These are phyloP conservation scores for Typhlichthys subterraneus DNA, from an alignment of 2,797 vertebrate species.

Conservation along the genomic window DNA sequence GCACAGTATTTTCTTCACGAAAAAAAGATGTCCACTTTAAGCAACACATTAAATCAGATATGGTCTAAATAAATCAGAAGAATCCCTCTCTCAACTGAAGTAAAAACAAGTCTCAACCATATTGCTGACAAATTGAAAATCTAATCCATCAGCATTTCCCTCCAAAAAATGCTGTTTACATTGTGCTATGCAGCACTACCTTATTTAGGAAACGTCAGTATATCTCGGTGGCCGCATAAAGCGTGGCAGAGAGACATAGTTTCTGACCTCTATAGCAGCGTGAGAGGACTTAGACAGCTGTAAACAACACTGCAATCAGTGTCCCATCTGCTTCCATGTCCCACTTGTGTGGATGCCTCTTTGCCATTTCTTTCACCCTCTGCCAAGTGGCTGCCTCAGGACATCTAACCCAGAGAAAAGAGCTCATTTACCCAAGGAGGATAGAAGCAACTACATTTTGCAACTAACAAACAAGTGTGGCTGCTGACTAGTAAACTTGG, in stretches of 20 bases:
- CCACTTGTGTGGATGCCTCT: constrained; percentile 82
- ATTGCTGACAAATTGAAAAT: constrained; percentile 1
- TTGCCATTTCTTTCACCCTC: constrained; percentile 82
- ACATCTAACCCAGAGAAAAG: constrained; percentile 84
- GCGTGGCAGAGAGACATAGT: constrained; percentile 68
- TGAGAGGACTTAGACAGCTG: constrained; percentile 80
- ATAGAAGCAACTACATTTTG: constrained; percentile 75
- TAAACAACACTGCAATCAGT: constrained; percentile 84
- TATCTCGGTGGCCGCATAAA: constrained; percentile 47
- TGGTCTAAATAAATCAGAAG: constrained; percentile 13
- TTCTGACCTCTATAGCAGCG: constrained; percentile 73
- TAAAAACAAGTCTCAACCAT: not conserved
- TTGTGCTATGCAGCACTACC: constrained; percentile 14
- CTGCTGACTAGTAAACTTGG: constrained; percentile 55
- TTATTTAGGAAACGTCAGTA: constrained; percentile 40
- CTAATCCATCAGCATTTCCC: constrained; percentile 9
- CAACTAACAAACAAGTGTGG: constrained; percentile 26
- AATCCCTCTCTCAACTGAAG: not conserved
- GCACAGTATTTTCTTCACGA: constrained; percentile 7
- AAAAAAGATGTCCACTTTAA: constrained; percentile 9
- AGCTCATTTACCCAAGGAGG: constrained; percentile 81
- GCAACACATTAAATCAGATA: constrained; percentile 21
- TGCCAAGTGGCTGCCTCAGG: constrained; percentile 83
- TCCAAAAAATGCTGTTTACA: constrained; percentile 33
- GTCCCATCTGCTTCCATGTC: constrained; percentile 84